phyloP scores from a whole-genome alignment of 2,113 vertebrate species.

The Fulica atra region DNA sequence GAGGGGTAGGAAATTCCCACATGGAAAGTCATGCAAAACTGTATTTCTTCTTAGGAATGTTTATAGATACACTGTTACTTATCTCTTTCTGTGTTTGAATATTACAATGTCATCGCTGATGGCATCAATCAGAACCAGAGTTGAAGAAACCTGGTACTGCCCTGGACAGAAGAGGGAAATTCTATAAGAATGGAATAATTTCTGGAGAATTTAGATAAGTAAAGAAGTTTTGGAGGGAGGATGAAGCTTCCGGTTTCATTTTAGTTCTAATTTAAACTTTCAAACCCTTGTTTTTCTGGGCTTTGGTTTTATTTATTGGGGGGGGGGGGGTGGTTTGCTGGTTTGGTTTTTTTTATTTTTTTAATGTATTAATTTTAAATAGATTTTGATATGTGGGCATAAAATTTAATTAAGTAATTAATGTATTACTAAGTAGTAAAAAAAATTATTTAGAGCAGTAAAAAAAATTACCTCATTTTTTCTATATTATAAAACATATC shows the following conservation, averaged over 20 bases:
- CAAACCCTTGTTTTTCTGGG: not conserved
- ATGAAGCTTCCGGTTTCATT: not conserved
- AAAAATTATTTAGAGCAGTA: not conserved
- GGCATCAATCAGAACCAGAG: not conserved
- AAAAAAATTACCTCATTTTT: not conserved
- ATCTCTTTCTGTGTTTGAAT: not conserved
- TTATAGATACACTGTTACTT: not conserved
- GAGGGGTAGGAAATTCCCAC: not conserved
- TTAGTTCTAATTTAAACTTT: not conserved
- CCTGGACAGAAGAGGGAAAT: not conserved
- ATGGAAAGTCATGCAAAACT: not conserved
- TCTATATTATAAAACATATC: not conserved
- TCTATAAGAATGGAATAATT: not conserved
- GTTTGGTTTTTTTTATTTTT: not conserved
- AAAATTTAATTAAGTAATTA: not conserved
- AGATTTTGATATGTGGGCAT: not conserved
- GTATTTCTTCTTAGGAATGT: not conserved
- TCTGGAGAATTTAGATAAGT: not conserved
- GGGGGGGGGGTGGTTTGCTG: not conserved
- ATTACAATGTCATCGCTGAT: not conserved
- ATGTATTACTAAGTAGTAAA: too few relatives aligned
- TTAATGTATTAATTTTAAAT: not conserved
- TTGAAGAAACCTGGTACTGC: not conserved
- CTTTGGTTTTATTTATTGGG: not conserved
- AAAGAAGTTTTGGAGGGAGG: not conserved